These are phyloP conservation scores for Blastobasis adustella DNA, from an alignment of 2,888 invertebrate species.

Conservation along the genomic window DNA sequence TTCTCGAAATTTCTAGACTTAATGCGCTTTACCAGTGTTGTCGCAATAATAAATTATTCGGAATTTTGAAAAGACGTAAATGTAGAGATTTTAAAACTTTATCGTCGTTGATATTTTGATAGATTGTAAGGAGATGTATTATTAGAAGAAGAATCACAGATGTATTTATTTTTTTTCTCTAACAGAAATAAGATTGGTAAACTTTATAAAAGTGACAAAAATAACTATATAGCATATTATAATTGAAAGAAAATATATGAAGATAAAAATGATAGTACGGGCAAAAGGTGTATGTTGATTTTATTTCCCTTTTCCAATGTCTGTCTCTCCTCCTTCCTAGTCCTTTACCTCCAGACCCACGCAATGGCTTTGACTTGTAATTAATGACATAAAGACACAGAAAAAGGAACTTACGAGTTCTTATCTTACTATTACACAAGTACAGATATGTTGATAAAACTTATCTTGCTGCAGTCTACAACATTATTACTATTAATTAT, in stretches of 20 bases:
- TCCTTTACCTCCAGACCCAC: constrained; percentile 19
- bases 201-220: constrained; percentile 34
- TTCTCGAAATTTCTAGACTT: constrained; percentile 18
- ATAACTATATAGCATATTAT: constrained; percentile 29
- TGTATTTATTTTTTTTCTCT: constrained; percentile 45
- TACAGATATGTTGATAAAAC: no score
- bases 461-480: no score
- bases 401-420: no score
- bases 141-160: constrained; percentile 29
- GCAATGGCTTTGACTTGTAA: constrained; percentile 28
- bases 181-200: constrained; percentile 40
- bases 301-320: constrained; percentile 28
- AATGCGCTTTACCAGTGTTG: constrained; percentile 20
- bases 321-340: constrained; percentile 3
- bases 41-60: constrained; percentile 15
- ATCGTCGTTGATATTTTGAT: constrained; percentile 49
- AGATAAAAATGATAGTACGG: constrained; percentile 41
- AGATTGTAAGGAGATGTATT: constrained; percentile 42
- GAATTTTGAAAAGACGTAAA: constrained; percentile 42
- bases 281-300: constrained; percentile 61
- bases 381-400: no score
- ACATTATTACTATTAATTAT: no score
- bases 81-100: constrained; percentile 27
- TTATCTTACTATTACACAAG: no score
- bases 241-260: constrained; percentile 23